Evolutionary conservation across 2,888 invertebrate species (phyloP).

Genomic region (Doris montereyensis): DNA sequence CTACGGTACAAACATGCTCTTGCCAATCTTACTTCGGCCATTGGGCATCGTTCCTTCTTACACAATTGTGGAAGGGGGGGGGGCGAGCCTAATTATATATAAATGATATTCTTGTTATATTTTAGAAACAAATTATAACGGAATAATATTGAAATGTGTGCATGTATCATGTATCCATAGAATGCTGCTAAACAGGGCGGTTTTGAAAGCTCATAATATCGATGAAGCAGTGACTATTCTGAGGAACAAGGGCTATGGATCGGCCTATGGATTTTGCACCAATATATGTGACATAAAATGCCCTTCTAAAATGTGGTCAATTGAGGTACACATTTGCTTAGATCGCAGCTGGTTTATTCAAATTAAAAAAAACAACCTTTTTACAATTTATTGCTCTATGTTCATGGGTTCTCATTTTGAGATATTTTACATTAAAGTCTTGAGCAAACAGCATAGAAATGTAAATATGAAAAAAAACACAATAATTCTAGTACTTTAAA

Average conservation of each 20-base stretch:
- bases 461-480: too few relatives aligned
- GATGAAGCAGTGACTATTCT: conserved; percentile 45
- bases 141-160: too few relatives aligned
- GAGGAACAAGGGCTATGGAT: conserved; percentile 44
- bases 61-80: too few relatives aligned
- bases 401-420: not conserved
- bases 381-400: not conserved
- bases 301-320: conserved; percentile 46
- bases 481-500: too few relatives aligned
- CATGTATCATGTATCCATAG: conserved; percentile 16
- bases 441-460: too few relatives aligned
- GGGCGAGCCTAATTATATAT: too few relatives aligned
- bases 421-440: not conserved
- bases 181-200: conserved; percentile 47
- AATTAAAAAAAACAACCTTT: not conserved
- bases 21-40: too few relatives aligned
- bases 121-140: too few relatives aligned
- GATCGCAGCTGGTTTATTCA: conserved; percentile 13
- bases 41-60: too few relatives aligned
- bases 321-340: conserved; percentile 47
- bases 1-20: too few relatives aligned
- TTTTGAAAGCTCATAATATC: conserved; percentile 46
- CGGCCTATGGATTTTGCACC: conserved; percentile 51
- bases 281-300: conserved; percentile 47
- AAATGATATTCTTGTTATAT: too few relatives aligned